A percentile compares a stretch with the other conserved stretches of the same genome.
Conservation (phyloP, 2,797 vertebrate genomes). For the Paedocypris micromegethes region DNA sequence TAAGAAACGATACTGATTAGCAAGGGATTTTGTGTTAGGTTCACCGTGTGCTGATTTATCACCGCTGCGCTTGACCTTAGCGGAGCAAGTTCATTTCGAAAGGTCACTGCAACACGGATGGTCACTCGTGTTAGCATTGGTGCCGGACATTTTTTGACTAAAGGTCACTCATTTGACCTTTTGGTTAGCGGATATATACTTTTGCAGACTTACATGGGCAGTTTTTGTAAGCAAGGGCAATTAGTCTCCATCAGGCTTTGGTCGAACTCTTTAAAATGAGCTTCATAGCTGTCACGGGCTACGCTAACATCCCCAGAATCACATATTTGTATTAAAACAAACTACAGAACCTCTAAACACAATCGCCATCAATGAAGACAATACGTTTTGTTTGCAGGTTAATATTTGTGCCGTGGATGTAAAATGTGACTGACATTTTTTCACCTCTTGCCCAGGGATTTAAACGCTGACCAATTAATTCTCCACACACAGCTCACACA, state of each 20-base stretch:
- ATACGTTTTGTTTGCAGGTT: slow-evolving; percentile 28
- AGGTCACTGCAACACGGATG: slow-evolving; percentile 2
- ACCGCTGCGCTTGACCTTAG: background rate
- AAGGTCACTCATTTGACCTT: slow-evolving; percentile 22
- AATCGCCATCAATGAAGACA: slow-evolving; percentile 2
- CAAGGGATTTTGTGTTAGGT: background rate
- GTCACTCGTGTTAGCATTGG: slow-evolving; percentile 6
- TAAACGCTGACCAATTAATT: slow-evolving; percentile 52
- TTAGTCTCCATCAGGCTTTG: slow-evolving; percentile 2
- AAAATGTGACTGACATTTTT: slow-evolving; percentile 30
- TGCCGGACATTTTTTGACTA: slow-evolving; percentile 36
- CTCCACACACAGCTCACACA: slow-evolving; percentile 32
- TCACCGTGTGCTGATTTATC: background rate
- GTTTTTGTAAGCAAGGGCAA: slow-evolving; percentile 18
- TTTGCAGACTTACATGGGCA: slow-evolving; percentile 19
- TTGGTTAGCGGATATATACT: slow-evolving; percentile 11
- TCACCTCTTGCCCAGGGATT: slow-evolving; percentile 45
- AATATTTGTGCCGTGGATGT: slow-evolving; percentile 38
- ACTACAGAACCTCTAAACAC: background rate
- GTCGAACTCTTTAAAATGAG: background rate
- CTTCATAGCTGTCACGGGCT: too few relatives aligned
- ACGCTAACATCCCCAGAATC: background rate
- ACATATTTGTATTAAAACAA: background rate
- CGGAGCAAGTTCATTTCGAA: background rate
- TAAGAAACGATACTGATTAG: slow-evolving; percentile 3